Conservation (phyloP, 2,888 invertebrate species). For the Synergus japonicus region DNA sequence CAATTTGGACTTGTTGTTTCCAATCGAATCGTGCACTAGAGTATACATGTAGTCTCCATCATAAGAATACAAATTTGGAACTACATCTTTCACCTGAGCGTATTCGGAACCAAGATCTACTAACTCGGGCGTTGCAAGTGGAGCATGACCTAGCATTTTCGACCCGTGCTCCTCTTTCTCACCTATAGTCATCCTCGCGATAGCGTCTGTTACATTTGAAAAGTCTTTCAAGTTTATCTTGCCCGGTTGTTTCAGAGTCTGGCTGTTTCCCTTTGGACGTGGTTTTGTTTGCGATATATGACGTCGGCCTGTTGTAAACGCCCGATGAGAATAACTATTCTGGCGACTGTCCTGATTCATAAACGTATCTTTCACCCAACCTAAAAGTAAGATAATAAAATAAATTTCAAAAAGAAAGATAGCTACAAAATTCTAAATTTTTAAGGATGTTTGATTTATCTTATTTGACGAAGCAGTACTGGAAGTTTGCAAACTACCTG, state of each 20-base stretch:
- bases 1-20: conserved; percentile 80
- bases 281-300: conserved; percentile 81
- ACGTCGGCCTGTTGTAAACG: conserved; percentile 85
- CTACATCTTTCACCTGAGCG: conserved; percentile 84
- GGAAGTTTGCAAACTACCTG: conserved; percentile 61
- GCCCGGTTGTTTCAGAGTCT: conserved; percentile 90
- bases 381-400: conserved; percentile 63
- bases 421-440: background rate
- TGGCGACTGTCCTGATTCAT: conserved; percentile 78
- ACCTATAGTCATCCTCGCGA: conserved; percentile 83
- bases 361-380: conserved; percentile 80
- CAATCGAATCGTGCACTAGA: conserved; percentile 83
- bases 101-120: conserved; percentile 88
- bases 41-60: conserved; percentile 84
- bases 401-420: background rate
- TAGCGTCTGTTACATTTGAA: conserved; percentile 91
- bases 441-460: background rate
- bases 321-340: conserved; percentile 84
- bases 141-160: conserved; percentile 81
- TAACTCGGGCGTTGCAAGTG: conserved; percentile 87
- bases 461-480: too few relatives aligned
- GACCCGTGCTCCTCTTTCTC: conserved; percentile 76
- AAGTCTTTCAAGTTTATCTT: conserved; percentile 94
- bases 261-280: conserved; percentile 84
- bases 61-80: conserved; percentile 79